phyloP scores from a whole-genome alignment of 2,113 vertebrate genomes.

The Oxyruncus cristatus region DNA sequence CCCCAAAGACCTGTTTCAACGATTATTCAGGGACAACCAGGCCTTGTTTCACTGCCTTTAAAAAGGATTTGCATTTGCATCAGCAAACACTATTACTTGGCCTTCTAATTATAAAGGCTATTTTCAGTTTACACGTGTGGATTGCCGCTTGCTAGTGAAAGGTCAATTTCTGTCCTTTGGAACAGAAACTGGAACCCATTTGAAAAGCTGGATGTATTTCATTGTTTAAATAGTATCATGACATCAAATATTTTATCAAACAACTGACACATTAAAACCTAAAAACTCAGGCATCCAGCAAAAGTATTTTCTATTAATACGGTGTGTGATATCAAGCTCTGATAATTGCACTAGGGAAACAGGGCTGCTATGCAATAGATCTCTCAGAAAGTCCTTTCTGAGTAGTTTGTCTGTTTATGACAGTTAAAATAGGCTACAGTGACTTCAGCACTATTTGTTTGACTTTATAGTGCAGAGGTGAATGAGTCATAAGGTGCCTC shows the following conservation, averaged over 20 bases:
- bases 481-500: not conserved
- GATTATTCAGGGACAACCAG: not conserved
- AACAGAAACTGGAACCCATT: not conserved
- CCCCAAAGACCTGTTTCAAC: not conserved
- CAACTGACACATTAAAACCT: not conserved
- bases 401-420: not conserved
- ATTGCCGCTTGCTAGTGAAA: not conserved
- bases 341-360: not conserved
- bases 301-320: not conserved
- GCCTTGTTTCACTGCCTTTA: not conserved
- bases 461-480: not conserved
- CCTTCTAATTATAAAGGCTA: not conserved
- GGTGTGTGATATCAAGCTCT: not conserved
- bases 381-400: not conserved
- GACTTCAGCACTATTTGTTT: not conserved
- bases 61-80: slow-evolving; percentile 1
- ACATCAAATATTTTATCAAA: not conserved
- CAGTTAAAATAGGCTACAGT: not conserved
- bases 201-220: not conserved
- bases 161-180: not conserved
- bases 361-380: not conserved
- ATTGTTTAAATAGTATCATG: not conserved
- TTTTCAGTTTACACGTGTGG: not conserved
- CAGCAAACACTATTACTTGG: not conserved
- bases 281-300: not conserved